Evolutionary conservation across 53 echinoderm and acorn worm species (phyloP).

Genomic region (Paracentrotus lividus): DNA sequence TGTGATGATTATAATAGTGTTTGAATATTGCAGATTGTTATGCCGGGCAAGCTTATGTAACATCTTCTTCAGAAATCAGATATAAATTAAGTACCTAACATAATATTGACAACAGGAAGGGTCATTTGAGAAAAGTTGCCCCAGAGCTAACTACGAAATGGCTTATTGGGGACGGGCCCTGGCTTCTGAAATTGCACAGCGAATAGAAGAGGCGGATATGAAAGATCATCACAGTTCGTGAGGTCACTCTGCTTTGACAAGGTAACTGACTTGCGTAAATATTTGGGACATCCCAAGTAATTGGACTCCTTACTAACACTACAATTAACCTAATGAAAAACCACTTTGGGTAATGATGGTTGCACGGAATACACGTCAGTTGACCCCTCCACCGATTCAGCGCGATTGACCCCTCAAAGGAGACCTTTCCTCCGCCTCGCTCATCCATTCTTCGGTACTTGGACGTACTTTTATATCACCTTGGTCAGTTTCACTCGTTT

Average conservation of each 20-base stretch:
- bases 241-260: slow-evolving; percentile 17
- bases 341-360: slow-evolving; percentile 52
- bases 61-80: no score
- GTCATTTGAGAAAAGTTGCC: no score
- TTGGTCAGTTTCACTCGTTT: background rate
- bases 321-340: slow-evolving; percentile 61
- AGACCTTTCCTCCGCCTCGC: background rate
- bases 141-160: no score
- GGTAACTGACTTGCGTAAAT: slow-evolving; percentile 54
- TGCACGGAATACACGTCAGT: slow-evolving; percentile 4
- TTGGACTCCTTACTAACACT: slow-evolving; percentile 2
- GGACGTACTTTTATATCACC: background rate
- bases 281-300: slow-evolving; percentile 56
- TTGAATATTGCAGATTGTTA: no score
- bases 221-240: background rate
- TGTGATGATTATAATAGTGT: no score
- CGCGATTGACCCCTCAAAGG: background rate
- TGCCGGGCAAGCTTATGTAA: no score
- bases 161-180: no score
- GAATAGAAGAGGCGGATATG: background rate
- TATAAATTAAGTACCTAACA: no score
- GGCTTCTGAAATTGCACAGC: background rate
- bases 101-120: no score
- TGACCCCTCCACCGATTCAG: background rate
- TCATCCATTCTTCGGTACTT: background rate